Evolutionary conservation across 2,888 invertebrate species (phyloP), one percentile per base, ranked within the genome.

Genomic region (Oegoconia quadripuncta): DNA sequence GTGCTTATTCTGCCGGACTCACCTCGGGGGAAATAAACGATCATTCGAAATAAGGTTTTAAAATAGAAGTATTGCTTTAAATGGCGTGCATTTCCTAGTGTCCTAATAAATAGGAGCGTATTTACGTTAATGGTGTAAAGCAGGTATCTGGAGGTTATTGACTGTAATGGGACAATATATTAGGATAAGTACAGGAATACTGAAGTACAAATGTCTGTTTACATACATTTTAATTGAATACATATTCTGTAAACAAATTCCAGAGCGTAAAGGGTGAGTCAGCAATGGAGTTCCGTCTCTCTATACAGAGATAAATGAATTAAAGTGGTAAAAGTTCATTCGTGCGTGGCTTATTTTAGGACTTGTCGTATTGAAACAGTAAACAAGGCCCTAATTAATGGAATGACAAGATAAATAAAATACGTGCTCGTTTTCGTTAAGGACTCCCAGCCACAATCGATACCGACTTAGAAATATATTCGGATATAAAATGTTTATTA

Each of bases 341-440:
- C 70, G 74, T 74, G 74, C 69, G 65, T 50, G 52, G 58, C 64
- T 59, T 69, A 66, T 72, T 74, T 67, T 27, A 65, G 70, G 63
- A 63, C 62, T 66, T 62, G 67, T 64, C 56, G 63, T 64, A 74
- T 72, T 74, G 67, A 57, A 74, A 72, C 64, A 52, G 73, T 70
- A 73, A 79, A 78, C 72, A 77, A 62, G 65, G 56, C 57, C 59
- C 60, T 74, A 74, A 77, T 77, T 77, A 74, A 73, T 72, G 66
- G 59, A 72, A 74, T 63, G 70, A 65, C 68, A 73, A 71, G 56
- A 67, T 64, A 66, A 68, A 67, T 63, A 68, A 64, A 67, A 67
- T 59, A 63, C 69, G 70, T 64, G 61, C 56, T 50, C 51, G 59
- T 58, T 59, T 63, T 64, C 56, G 56, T 59, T 60, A 64, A 54